Conservation (phyloP, 2,888 invertebrate species). For the Didymodactylos carnosus region DNA sequence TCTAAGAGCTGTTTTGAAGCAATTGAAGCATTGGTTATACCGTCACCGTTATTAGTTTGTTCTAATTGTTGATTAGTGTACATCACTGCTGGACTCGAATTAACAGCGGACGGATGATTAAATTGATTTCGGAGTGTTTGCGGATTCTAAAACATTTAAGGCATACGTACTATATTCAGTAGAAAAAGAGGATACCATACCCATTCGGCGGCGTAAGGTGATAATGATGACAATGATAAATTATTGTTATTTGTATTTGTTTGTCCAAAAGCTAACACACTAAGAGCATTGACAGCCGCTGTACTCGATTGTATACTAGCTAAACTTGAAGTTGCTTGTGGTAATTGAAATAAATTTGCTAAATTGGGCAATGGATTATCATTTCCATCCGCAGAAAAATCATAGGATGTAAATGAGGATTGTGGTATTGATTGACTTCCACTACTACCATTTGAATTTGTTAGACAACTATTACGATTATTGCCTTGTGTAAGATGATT, state of each 20-base stretch:
- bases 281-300: not conserved
- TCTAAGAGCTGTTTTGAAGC: not conserved
- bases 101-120: too few species aligned
- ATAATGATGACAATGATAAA: not conserved
- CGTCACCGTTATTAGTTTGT: too few species aligned
- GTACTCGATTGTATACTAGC: not conserved
- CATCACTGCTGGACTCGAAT: too few species aligned
- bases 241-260: not conserved
- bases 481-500: not conserved
- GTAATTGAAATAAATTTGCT: constrained; percentile 1
- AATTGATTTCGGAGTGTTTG: too few species aligned
- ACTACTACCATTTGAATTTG: too few species aligned
- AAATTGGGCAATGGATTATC: constrained; percentile 3
- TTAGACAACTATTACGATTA: too few species aligned
- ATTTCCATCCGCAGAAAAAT: not conserved
- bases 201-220: not conserved
- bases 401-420: not conserved
- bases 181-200: not conserved
- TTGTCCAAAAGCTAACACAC: too few species aligned
- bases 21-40: too few species aligned
- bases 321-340: not conserved
- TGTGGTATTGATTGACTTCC: too few species aligned
- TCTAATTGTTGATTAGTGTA: too few species aligned
- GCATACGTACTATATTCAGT: too few species aligned
- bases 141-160: too few species aligned